Evolutionary conservation across 2,888 invertebrate genomes (phyloP).

Genomic region (Xestia rhomboidea): DNA sequence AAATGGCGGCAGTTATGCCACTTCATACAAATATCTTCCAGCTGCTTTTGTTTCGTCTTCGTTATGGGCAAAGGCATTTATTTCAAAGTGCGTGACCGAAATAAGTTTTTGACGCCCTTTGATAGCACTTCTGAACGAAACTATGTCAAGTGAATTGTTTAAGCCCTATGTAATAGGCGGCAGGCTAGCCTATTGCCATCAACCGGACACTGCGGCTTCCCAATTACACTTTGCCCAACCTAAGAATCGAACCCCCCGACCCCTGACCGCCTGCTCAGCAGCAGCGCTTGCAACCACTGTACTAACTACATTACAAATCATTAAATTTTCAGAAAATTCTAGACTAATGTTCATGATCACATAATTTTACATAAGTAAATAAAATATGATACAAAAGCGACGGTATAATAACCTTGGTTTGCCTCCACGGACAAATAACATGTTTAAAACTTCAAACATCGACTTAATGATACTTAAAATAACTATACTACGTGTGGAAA

Average conservation of each 20-base stretch:
- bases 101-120: slow-evolving; percentile 9
- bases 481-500: slow-evolving; percentile 12
- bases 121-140: background rate
- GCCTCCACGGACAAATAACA: slow-evolving; percentile 44
- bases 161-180: background rate
- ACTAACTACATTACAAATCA: background rate
- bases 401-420: slow-evolving; percentile 41
- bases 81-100: background rate
- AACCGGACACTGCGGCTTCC: background rate
- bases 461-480: slow-evolving; percentile 3
- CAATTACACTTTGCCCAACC: background rate
- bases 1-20: background rate
- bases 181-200: background rate
- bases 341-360: background rate
- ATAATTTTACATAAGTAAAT: slow-evolving; percentile 8
- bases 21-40: background rate
- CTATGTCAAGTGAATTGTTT: background rate
- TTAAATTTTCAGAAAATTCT: slow-evolving; percentile 9
- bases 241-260: background rate
- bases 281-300: background rate
- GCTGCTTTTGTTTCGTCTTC: background rate
- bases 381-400: slow-evolving; percentile 16
- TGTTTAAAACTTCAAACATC: slow-evolving; percentile 37
- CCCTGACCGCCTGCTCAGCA: background rate
- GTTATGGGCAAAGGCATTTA: background rate